Conservation (phyloP, 2,113 vertebrate genomes). For the Cepphus grylle region DNA sequence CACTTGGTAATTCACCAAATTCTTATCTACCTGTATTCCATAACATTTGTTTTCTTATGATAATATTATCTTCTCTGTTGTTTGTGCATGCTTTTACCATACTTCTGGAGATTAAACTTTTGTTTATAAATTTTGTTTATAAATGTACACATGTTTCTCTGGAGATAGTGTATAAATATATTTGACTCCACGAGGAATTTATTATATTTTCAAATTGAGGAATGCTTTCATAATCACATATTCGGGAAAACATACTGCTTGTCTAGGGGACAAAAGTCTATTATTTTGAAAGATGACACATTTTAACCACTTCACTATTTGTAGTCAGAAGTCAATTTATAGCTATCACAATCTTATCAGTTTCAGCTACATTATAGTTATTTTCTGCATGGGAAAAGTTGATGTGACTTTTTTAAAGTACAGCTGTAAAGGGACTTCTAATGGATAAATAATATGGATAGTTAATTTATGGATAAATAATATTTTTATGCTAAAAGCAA, state of each 20-base stretch:
- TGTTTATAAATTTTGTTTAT: background rate
- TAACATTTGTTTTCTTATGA: background rate
- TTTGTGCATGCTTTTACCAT: background rate
- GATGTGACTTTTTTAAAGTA: background rate
- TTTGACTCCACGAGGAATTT: background rate
- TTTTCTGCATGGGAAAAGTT: slow-evolving; percentile 3
- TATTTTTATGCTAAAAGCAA: slow-evolving; percentile 55
- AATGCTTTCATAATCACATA: slow-evolving; percentile 12
- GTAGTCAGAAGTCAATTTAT: background rate
- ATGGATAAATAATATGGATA: slow-evolving; percentile 55
- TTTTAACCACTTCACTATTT: background rate
- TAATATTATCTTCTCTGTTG: background rate
- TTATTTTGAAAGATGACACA: slow-evolving; percentile 14
- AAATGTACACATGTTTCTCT: background rate
- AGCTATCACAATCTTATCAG: background rate
- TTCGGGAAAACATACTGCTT: background rate
- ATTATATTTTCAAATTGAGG: background rate
- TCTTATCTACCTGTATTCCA: background rate
- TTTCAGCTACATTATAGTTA: background rate
- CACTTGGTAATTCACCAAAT: background rate
- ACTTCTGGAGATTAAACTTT: background rate
- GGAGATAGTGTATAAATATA: background rate
- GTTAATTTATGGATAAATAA: slow-evolving; percentile 60
- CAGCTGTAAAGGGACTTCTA: background rate
- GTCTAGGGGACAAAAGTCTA: background rate